These are phyloP conservation scores for Agraylea sexmaculata DNA, from an alignment of 1,140 invertebrate species.

Conservation along the genomic window DNA sequence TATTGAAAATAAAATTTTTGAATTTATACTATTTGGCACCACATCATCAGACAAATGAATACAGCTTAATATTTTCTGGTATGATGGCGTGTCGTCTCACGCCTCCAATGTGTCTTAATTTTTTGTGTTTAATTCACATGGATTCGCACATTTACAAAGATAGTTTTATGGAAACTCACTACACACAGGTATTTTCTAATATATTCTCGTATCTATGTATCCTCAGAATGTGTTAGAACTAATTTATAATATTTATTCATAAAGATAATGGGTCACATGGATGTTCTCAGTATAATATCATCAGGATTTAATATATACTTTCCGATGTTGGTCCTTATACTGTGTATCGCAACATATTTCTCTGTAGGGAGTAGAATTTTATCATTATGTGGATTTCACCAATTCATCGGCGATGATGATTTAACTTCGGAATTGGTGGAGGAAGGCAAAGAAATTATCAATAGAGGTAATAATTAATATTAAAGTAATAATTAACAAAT, in stretches of 20 bases:
- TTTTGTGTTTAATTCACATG: conserved; percentile 94
- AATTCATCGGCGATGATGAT: conserved; percentile 89
- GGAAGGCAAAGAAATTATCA: conserved; percentile 83
- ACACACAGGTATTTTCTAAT: conserved; percentile 58
- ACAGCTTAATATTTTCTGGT: conserved; percentile 96
- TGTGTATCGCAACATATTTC: conserved; percentile 93
- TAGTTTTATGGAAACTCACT: conserved; percentile 69
- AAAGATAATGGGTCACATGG: conserved; percentile 99
- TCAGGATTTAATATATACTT: conserved; percentile 99
- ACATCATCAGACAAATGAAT: conserved; percentile 96
- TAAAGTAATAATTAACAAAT: conserved; percentile 2
- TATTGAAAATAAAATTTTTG: conserved; percentile 90
- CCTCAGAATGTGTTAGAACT: too few relatives aligned
- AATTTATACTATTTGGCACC: conserved; percentile 96
- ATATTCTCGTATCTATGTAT: not conserved
- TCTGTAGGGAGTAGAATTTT: conserved; percentile 82
- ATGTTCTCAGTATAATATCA: conserved; percentile 92
- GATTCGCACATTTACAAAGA: conserved; percentile 91
- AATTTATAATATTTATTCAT: conserved; percentile 12
- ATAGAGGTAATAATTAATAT: conserved; percentile 48
- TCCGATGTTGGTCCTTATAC: conserved; percentile 88
- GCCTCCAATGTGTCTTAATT: conserved; percentile 97
- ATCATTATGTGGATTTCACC: conserved; percentile 86
- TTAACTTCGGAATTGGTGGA: conserved; percentile 86
- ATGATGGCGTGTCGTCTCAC: conserved; percentile 95